Percentiles rank a stretch among this genome's conserved stretches.
These are phyloP conservation scores for Pangasianodon hypophthalmus DNA, from an alignment of 2,113 vertebrate genomes.

Conservation along the genomic window DNA sequence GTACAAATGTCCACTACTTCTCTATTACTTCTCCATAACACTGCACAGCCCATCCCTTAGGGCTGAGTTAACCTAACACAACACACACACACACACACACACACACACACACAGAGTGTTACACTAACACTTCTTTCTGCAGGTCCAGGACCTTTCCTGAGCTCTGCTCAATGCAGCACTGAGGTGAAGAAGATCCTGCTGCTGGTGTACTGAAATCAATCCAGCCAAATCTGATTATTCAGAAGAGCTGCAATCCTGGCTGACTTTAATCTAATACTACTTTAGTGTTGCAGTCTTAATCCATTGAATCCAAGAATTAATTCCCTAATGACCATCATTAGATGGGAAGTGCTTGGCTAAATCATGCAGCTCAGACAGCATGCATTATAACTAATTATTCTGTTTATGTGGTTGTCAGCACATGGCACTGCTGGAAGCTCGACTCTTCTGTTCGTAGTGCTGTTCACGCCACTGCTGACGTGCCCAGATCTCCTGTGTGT, in stretches of 20 bases:
- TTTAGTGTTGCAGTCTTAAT: conserved; percentile 26
- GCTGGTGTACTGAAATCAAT: conserved; percentile 29
- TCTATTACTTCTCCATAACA: not conserved
- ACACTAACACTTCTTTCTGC: no score
- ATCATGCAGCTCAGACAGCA: conserved; percentile 14
- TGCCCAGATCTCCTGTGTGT: not conserved
- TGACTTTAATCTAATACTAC: conserved; percentile 45
- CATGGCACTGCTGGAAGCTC: not conserved
- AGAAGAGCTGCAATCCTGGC: conserved; percentile 24
- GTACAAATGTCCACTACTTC: not conserved
- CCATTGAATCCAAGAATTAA: conserved; percentile 54
- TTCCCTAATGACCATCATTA: conserved; percentile 56
- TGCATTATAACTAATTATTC: conserved; percentile 16
- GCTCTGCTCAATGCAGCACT: no score
- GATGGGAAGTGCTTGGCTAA: conserved; percentile 40
- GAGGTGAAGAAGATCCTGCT: not conserved
- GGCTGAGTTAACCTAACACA: not conserved
- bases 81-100: no score
- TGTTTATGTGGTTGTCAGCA: conserved; percentile 9
- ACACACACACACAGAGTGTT: no score
- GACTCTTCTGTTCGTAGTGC: not conserved
- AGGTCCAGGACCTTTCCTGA: no score
- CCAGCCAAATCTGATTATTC: conserved; percentile 26
- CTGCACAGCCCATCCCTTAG: not conserved
- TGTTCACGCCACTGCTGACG: not conserved